These are phyloP conservation scores for Malurus elegans DNA, from an alignment of 2,113 vertebrate species.

Conservation along the genomic window DNA sequence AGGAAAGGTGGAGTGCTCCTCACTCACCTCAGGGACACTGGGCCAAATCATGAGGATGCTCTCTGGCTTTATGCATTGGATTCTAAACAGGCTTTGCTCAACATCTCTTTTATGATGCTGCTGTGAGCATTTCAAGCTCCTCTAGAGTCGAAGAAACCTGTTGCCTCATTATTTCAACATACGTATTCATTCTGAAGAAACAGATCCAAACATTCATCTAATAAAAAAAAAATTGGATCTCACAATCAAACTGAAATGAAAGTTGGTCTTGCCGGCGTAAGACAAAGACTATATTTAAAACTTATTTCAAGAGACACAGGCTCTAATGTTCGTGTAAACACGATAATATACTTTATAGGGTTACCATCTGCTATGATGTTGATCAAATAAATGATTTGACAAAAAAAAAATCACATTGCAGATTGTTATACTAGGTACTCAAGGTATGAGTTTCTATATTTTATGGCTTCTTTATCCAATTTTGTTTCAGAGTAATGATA, in stretches of 20 bases:
- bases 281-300: conserved; percentile 41
- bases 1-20: not conserved
- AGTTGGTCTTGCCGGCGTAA: conserved; percentile 12
- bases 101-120: not conserved
- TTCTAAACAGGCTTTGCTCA: not conserved
- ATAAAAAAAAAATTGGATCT: conserved; percentile 18
- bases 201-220: not conserved
- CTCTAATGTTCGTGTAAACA: conserved; percentile 40
- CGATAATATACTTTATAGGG: conserved; percentile 68
- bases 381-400: conserved; percentile 82
- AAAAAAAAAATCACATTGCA: conserved; percentile 74
- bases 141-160: not conserved
- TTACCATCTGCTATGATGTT: conserved; percentile 83
- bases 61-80: not conserved
- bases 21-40: fast-evolving
- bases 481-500: conserved; percentile 78
- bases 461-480: conserved; percentile 77
- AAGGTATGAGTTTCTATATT: conserved; percentile 76
- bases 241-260: conserved; percentile 33
- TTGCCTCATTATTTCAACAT: not conserved
- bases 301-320: conserved; percentile 44
- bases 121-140: not conserved
- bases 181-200: not conserved
- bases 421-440: conserved; percentile 67
- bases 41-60: not conserved